These are phyloP conservation scores for Danionella dracula DNA, from an alignment of 2,797 vertebrate genomes.

Conservation along the genomic window DNA sequence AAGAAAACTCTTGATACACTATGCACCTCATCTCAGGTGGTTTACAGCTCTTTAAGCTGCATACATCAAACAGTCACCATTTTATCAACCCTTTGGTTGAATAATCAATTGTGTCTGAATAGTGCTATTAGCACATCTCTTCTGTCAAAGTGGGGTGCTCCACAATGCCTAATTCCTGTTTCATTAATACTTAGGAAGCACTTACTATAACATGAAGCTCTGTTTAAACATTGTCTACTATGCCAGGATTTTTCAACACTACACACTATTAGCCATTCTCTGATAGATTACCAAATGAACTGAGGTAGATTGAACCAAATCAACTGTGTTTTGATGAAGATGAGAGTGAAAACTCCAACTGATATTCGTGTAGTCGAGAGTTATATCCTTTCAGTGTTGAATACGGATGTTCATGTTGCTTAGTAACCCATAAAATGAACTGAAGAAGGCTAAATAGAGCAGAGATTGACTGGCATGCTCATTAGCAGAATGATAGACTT, in stretches of 20 bases:
- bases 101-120: constrained; percentile 15
- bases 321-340: neutral
- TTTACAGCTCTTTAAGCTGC: neutral
- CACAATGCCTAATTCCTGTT: constrained; percentile 4
- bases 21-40: neutral
- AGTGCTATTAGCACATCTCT: neutral
- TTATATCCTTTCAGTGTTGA: neutral
- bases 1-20: neutral
- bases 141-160: constrained; percentile 1
- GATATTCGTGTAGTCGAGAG: neutral
- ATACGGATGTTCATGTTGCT: constrained; percentile 2
- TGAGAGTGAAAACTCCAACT: neutral
- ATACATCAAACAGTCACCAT: neutral
- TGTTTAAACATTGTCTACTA: too few relatives aligned
- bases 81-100: neutral
- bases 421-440: constrained; percentile 10
- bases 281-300: neutral
- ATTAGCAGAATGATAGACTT: neutral
- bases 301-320: neutral
- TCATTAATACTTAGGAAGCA: constrained; percentile 17
- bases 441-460: constrained; percentile 17
- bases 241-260: too few relatives aligned
- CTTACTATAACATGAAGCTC: constrained; percentile 11
- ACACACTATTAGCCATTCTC: neutral
- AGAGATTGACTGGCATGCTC: neutral